Base-by-base conservation (phyloP, 2,113 vertebrate genomes). In the Amblyopsis rosae region DNA sequence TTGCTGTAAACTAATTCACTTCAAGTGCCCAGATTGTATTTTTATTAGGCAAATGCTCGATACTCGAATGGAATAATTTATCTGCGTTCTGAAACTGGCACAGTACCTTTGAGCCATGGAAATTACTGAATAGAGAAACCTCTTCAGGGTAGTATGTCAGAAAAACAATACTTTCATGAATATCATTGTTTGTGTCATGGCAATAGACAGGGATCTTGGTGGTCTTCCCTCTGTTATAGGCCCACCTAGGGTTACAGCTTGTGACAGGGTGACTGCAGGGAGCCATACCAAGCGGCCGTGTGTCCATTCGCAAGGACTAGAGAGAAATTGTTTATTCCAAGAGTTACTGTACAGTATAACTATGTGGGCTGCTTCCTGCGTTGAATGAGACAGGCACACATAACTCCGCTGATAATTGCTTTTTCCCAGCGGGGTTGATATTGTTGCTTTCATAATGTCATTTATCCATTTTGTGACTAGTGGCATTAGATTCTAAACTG, bases 11-110 rank as follows among this genome's bases (percentile, higher is more conserved):
- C 80, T 80, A 84, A 87, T 86, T 84, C 73, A 79, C 72, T 88
- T 86, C 73, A 84, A 84, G 82, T 82, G 65, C 76, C 86, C 87
- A 87, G 86, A 90, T 89, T 88, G 80, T 89, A 81, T 88, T 90
- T 88, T 86, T 91, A 87, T 88, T 88, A 80, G 75, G 75, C 77
- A 79, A 87, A 82, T 77, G 76, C 82, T 89, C 45, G 19, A 67
- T 81, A 72, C 80, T 89, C 74, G 75, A 89, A 82, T 82, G 71
- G 76, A 88, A 88, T 84, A 85, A 86, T 88, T 87, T 80, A 67
- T 64, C 75, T 57, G 65, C 56, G 33, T 81, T 69, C 51, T 46
- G 46, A 76, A 83, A 82, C 70, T 78, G 75, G 59, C 76, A 79
- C 60, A 69, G 54, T 62, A 85, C 73, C 76, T 85, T 55, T 9